Conservation (phyloP, 2,888 invertebrate genomes). For the Gnatocerus cornutus region DNA sequence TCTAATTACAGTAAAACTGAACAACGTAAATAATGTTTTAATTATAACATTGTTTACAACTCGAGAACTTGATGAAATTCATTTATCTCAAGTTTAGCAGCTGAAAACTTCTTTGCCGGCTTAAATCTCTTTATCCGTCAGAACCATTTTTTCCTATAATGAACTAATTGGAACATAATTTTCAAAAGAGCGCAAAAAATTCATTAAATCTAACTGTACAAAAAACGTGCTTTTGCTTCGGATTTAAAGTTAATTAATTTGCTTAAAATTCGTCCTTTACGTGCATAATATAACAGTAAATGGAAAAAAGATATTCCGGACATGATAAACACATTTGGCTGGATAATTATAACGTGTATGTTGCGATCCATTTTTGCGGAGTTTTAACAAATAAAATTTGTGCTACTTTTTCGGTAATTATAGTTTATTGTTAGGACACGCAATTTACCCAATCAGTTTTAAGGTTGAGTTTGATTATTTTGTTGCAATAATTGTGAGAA, state of each 20-base stretch:
- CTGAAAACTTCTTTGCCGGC: not conserved
- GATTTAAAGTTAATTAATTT: constrained; percentile 2
- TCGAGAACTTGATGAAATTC: constrained; percentile 23
- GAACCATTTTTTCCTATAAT: not conserved
- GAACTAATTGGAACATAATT: not conserved
- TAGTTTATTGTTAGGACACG: not conserved
- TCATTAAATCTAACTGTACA: not conserved
- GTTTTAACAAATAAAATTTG: not conserved
- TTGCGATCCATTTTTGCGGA: constrained; percentile 5
- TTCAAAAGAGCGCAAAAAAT: not conserved
- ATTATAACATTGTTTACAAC: constrained; percentile 30
- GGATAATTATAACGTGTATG: not conserved
- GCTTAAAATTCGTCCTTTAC: not conserved
- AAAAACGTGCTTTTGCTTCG: constrained; percentile 5
- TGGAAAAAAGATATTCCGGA: constrained; percentile 26
- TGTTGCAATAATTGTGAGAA: no score
- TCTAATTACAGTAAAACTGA: constrained; percentile 36
- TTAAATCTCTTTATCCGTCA: not conserved
- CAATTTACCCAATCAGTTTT: no score
- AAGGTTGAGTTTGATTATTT: no score
- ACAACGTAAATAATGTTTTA: constrained; percentile 40
- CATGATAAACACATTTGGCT: constrained; percentile 18
- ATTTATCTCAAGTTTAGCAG: no score
- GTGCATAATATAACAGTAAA: constrained; percentile 9
- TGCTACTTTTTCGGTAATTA: not conserved